Conservation (phyloP, 2,113 vertebrate genomes). For the Nerophis lumbriciformis region DNA sequence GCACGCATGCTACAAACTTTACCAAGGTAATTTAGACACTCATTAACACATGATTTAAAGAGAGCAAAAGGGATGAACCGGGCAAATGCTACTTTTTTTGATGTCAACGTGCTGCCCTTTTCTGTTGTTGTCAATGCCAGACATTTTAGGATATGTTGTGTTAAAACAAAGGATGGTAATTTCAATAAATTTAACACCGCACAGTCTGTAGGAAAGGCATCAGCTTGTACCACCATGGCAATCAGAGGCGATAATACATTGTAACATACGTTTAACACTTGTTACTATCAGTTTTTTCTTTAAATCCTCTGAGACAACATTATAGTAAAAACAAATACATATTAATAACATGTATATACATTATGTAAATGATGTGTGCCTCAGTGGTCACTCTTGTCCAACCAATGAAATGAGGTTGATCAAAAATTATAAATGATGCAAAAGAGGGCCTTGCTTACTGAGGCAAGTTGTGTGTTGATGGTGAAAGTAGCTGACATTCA, state of each 20-base stretch:
- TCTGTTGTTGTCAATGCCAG: no score
- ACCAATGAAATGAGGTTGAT: slow-evolving; percentile 29
- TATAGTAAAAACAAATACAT: slow-evolving; percentile 9
- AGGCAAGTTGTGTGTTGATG: slow-evolving; percentile 31
- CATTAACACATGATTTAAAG: no score
- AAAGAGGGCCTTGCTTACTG: slow-evolving; percentile 44
- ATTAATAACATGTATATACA: neutral
- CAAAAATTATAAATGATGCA: slow-evolving; percentile 50
- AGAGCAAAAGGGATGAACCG: no score
- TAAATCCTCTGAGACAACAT: neutral
- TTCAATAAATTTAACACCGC: no score
- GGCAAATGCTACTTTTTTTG: no score
- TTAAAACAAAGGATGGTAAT: no score
- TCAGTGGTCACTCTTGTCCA: slow-evolving; percentile 13
- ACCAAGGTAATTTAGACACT: no score
- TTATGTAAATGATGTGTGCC: neutral
- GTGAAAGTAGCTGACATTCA: slow-evolving; percentile 47
- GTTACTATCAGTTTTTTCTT: slow-evolving; percentile 33
- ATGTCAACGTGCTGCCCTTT: no score
- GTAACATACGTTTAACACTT: slow-evolving; percentile 27
- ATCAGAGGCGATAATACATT: slow-evolving; percentile 59
- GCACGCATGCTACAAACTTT: no score
- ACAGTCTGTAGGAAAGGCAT: no score
- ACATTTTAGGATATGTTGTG: no score
- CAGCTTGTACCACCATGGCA: slow-evolving; percentile 4